A percentile compares a stretch with the other conserved stretches of the same genome.
Evolutionary conservation across 2,113 vertebrate genomes (phyloP).

Genomic region (Agelaius phoeniceus): DNA sequence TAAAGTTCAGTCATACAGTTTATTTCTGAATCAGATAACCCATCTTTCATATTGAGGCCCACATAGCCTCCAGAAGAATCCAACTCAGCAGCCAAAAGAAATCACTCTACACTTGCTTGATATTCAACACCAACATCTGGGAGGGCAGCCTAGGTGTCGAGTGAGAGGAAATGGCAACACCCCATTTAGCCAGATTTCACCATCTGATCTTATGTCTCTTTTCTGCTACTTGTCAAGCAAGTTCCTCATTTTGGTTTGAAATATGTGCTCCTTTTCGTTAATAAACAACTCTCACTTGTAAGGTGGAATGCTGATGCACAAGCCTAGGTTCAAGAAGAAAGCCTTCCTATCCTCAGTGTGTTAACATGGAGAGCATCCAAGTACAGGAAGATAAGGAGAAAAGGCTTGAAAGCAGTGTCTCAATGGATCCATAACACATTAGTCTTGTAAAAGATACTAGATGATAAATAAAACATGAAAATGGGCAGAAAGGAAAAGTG

Average conservation of each 20-base stretch:
- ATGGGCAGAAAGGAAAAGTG: background rate
- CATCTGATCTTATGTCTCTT: background rate
- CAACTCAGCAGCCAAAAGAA: slow-evolving; percentile 15
- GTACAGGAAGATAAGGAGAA: background rate
- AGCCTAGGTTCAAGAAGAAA: background rate
- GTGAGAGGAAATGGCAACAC: slow-evolving; percentile 35
- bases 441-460: background rate
- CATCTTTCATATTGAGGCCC: background rate
- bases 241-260: background rate
- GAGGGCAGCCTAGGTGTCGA: background rate
- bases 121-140: slow-evolving; percentile 1
- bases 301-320: background rate
- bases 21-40: background rate
- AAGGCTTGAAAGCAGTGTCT: background rate
- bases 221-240: slow-evolving; percentile 27
- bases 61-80: background rate
- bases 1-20: background rate
- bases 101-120: slow-evolving; percentile 29
- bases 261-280: background rate
- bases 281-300: background rate
- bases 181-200: slow-evolving; percentile 6
- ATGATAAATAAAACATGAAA: background rate
- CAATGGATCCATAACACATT: background rate
- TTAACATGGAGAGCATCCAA: background rate
- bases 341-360: background rate